Evolutionary conservation across 2,797 vertebrate genomes (phyloP).

Genomic region (Microchirus variegatus): DNA sequence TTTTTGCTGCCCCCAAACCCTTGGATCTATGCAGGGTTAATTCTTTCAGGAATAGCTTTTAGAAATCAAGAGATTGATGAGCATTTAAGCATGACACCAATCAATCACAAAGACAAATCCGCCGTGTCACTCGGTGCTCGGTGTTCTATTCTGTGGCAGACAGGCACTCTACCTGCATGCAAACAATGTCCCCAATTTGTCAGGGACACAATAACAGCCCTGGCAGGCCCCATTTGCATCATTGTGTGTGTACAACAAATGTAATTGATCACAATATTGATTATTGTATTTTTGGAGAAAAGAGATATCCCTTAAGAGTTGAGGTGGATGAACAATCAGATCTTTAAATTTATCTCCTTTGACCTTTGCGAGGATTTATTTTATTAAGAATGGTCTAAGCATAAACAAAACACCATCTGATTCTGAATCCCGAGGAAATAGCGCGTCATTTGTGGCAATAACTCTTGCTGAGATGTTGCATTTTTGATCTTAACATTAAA

Average conservation of each 20-base stretch:
- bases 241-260: conserved; percentile 80
- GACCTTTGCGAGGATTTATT: conserved; percentile 57
- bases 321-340: conserved; percentile 52
- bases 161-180: conserved; percentile 71
- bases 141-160: conserved; percentile 67
- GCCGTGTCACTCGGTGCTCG: conserved; percentile 47
- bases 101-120: conserved; percentile 77
- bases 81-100: conserved; percentile 72
- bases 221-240: conserved; percentile 78
- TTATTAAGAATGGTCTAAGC: conserved; percentile 23
- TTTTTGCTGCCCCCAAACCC: conserved; percentile 34
- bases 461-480: not conserved
- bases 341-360: conserved; percentile 59
- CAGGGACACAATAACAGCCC: conserved; percentile 72
- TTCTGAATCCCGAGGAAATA: no score
- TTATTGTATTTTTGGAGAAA: conserved; percentile 73
- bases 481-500: conserved; percentile 41
- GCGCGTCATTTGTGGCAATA: not conserved
- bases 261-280: conserved; percentile 78
- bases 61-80: conserved; percentile 70
- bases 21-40: conserved; percentile 30
- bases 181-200: conserved; percentile 77
- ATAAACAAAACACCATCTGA: not conserved
- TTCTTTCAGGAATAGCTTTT: conserved; percentile 55
- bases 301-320: conserved; percentile 62